These are phyloP conservation scores for Melanotaenia pygmaea DNA, from an alignment of 2,797 vertebrate species.

Conservation along the genomic window DNA sequence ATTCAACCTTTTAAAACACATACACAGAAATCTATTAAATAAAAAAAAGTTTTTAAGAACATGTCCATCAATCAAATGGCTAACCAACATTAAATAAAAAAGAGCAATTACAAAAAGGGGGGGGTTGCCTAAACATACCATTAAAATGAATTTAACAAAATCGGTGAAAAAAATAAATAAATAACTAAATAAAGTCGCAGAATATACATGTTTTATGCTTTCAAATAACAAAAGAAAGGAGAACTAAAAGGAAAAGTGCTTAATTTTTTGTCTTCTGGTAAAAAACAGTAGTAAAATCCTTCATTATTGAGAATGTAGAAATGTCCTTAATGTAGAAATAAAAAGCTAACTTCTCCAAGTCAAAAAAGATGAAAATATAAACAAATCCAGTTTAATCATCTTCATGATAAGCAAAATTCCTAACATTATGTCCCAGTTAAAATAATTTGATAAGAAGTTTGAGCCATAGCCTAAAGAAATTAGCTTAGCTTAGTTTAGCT, in stretches of 20 bases:
- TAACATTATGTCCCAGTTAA: neutral
- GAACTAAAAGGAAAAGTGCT: neutral
- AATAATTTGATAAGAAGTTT: neutral
- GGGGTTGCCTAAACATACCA: neutral
- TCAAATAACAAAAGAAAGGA: neutral
- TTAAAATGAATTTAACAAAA: neutral
- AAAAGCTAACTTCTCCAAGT: neutral
- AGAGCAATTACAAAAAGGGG: neutral
- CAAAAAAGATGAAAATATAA: neutral
- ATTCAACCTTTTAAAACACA: conserved; percentile 28
- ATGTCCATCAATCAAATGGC: conserved; percentile 7
- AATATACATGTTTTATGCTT: neutral
- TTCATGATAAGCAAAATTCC: neutral
- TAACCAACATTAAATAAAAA: neutral
- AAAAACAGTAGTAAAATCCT: neutral
- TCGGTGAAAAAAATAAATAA: neutral
- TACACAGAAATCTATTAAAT: conserved; percentile 29
- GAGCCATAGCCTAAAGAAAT: neutral
- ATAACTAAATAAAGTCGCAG: neutral
- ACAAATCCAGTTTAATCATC: neutral
- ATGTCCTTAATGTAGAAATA: neutral
- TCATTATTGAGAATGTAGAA: too few species aligned
- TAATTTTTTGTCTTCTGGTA: neutral
- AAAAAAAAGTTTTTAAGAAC: neutral
- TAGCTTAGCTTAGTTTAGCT: neutral